Conservation (phyloP, 2,888 invertebrate species). For the Enchytraeus crypticus region DNA sequence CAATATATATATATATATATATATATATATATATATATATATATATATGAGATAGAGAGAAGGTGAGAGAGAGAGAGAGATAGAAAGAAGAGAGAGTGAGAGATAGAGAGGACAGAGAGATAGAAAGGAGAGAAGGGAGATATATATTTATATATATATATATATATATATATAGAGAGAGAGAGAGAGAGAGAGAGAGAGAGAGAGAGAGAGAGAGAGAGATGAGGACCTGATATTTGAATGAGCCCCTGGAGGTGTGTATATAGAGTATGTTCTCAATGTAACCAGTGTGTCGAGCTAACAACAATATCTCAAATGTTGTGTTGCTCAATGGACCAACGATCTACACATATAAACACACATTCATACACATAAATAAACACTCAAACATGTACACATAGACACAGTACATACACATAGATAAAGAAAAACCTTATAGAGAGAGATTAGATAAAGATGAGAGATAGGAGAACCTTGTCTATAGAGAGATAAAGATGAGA, state of each 20-base stretch:
- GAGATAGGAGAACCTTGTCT: too few species aligned
- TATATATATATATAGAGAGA: too few species aligned
- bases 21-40: too few species aligned
- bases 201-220: background rate
- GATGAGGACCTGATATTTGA: conserved; percentile 69
- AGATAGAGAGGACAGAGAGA: too few species aligned
- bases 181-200: background rate
- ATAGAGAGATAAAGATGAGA: too few species aligned
- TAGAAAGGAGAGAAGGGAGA: too few species aligned
- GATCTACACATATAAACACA: conserved; percentile 55
- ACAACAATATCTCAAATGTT: conserved; percentile 87
- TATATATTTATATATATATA: too few species aligned
- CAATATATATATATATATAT: too few species aligned
- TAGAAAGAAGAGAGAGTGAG: too few species aligned
- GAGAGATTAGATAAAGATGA: too few species aligned
- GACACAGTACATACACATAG: background rate
- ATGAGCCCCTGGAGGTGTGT: conserved; percentile 79
- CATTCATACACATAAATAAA: background rate
- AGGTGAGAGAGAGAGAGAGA: too few species aligned
- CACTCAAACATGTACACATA: background rate
- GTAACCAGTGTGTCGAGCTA: conserved; percentile 80
- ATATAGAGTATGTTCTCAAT: conserved; percentile 80
- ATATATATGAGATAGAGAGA: too few species aligned
- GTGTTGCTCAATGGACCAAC: conserved; percentile 84
- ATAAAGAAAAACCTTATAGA: background rate